These are phyloP conservation scores for Pelvicachromis taeniatus DNA, from an alignment of 2,113 vertebrate species.

Conservation along the genomic window DNA sequence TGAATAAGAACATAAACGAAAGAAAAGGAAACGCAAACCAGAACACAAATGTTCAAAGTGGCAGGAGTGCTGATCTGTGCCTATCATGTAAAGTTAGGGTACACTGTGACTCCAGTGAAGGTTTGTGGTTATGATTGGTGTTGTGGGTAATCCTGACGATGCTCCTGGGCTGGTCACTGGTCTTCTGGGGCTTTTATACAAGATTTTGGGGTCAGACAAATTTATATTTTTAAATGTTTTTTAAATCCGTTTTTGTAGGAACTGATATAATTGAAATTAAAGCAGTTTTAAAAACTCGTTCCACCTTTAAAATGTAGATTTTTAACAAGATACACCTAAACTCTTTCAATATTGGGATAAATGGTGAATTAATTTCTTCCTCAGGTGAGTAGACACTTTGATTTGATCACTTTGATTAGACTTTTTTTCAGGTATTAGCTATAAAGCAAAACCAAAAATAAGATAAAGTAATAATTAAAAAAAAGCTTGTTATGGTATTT, in stretches of 20 bases:
- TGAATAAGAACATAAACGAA: neutral
- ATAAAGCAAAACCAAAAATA: neutral
- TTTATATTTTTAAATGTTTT: neutral
- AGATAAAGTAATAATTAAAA: neutral
- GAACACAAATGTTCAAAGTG: neutral
- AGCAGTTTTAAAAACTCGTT: neutral
- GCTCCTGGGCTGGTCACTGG: neutral
- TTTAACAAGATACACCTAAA: neutral
- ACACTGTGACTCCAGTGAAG: neutral
- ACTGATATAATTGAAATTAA: neutral
- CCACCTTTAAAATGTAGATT: accelerated
- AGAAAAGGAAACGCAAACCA: neutral
- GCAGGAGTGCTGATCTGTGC: neutral
- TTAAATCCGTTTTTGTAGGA: neutral
- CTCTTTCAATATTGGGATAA: neutral
- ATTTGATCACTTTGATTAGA: neutral
- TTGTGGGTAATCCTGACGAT: neutral
- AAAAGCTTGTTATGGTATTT: neutral
- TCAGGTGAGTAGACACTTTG: neutral
- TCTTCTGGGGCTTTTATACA: neutral
- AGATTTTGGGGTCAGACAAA: neutral
- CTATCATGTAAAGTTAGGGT: neutral
- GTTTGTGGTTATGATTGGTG: neutral
- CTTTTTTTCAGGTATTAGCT: neutral
- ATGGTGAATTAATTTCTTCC: neutral